Evolutionary conservation across 2,888 invertebrate genomes (phyloP).

Genomic region (Pseudeuparius sepicola): DNA sequence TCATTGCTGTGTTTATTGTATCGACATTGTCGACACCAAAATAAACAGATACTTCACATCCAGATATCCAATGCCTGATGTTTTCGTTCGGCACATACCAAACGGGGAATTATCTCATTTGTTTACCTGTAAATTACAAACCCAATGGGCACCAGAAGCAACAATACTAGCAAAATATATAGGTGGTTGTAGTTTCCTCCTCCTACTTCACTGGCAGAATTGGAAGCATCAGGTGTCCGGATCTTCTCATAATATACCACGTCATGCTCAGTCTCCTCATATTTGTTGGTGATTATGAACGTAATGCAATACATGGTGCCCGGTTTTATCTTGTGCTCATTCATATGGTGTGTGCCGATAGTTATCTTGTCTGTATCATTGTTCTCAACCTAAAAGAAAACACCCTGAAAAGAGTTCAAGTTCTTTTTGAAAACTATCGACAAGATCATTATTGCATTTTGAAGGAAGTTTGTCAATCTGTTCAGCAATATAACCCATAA

Average conservation of each 20-base stretch:
- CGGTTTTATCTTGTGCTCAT: conserved; percentile 25
- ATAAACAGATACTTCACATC: not conserved
- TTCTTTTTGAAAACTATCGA: too few relatives aligned
- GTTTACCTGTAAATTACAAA: conserved; percentile 27
- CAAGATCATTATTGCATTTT: too few relatives aligned
- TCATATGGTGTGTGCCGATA: conserved; percentile 25
- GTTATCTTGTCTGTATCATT: conserved; percentile 26
- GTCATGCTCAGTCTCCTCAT: conserved; percentile 29
- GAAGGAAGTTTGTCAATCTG: too few relatives aligned
- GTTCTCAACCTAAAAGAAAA: conserved; percentile 21
- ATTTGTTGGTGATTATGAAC: conserved; percentile 32
- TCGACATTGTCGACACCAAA: too few relatives aligned
- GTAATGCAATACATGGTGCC: conserved; percentile 33
- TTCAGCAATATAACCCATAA: too few relatives aligned
- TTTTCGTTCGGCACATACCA: too few relatives aligned
- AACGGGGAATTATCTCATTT: too few relatives aligned
- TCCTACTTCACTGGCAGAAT: conserved; percentile 14
- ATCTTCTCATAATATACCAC: conserved; percentile 33
- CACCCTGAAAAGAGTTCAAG: too few relatives aligned
- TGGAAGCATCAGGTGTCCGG: conserved; percentile 19
- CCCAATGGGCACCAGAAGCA: conserved; percentile 27
- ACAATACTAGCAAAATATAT: conserved; percentile 26
- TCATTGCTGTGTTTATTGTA: too few relatives aligned
- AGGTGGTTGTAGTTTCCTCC: conserved; percentile 20
- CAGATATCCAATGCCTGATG: conserved; percentile 8